These are phyloP conservation scores for Aulostomus chinensis DNA, from an alignment of 2,797 vertebrate genomes.

Conservation along the genomic window DNA sequence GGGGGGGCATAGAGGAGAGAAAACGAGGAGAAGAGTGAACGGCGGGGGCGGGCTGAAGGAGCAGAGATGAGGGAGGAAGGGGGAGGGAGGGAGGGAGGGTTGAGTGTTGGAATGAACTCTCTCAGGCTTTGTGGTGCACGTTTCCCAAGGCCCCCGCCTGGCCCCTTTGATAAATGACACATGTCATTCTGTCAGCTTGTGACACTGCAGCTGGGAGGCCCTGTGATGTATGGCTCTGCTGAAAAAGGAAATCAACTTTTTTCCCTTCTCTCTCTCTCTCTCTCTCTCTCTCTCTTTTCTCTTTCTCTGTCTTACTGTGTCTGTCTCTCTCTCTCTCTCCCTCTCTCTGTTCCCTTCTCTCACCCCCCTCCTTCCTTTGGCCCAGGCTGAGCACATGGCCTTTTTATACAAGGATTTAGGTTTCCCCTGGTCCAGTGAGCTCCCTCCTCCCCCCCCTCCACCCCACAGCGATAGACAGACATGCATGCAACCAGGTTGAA, in stretches of 20 bases:
- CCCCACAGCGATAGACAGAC: conserved; percentile 41
- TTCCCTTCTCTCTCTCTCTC: conserved; percentile 61
- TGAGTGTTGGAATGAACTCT: conserved; percentile 93
- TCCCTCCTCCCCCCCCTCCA: conserved; percentile 5
- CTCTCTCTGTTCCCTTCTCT: conserved; percentile 36
- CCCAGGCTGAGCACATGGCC: conserved; percentile 88
- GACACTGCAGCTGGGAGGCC: conserved; percentile 98
- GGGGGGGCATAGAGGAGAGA: conserved; percentile 31
- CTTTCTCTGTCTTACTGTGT: conserved; percentile 28
- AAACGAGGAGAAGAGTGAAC: conserved; percentile 64
- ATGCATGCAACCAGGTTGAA: conserved; percentile 56
- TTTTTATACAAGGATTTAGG: conserved; percentile 95
- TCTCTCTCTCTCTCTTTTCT: conserved; percentile 53
- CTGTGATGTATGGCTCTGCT: conserved; percentile 92
- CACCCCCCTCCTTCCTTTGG: conserved; percentile 57
- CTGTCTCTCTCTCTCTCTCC: conserved; percentile 49
- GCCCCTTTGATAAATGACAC: conserved; percentile 99
- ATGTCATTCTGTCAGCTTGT: conserved; percentile 99
- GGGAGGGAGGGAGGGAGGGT: conserved; percentile 77
- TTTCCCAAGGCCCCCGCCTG: conserved; percentile 97
- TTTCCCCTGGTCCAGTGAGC: conserved; percentile 83
- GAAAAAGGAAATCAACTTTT: conserved; percentile 96
- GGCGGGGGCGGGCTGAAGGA: conserved; percentile 67
- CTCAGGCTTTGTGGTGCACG: conserved; percentile 95
- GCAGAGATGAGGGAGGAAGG: conserved; percentile 61